These are phyloP conservation scores for Schrankia costaestrigalis DNA, from an alignment of 2,888 invertebrate genomes.

Conservation along the genomic window DNA sequence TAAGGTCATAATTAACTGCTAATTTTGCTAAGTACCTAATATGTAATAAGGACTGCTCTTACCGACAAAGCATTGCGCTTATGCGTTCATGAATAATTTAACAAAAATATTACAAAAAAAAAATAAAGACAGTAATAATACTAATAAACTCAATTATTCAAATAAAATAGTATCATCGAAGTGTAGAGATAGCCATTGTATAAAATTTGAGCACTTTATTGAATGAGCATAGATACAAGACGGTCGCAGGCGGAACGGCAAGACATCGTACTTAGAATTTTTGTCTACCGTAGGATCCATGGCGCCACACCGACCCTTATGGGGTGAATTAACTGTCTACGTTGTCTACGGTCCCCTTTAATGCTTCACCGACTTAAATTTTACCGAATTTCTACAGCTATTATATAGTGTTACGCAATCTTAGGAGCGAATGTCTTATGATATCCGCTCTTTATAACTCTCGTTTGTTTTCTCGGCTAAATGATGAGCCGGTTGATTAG, in stretches of 20 bases:
- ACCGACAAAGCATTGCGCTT: too few species aligned
- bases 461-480: conserved; percentile 44
- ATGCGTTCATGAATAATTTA: too few species aligned
- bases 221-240: conserved; percentile 29
- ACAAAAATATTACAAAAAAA: too few species aligned
- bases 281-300: conserved; percentile 74
- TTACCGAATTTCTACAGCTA: conserved; percentile 74
- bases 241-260: conserved; percentile 41
- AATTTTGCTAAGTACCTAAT: too few species aligned
- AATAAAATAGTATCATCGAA: too few species aligned
- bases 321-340: conserved; percentile 77
- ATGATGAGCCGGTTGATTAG: conserved; percentile 32
- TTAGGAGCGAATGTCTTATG: conserved; percentile 65
- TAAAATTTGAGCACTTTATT: conserved; percentile 29
- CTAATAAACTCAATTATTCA: too few species aligned
- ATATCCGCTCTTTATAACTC: conserved; percentile 66
- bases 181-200: conserved; percentile 19
- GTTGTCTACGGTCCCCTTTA: conserved; percentile 70
- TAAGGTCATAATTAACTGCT: too few species aligned
- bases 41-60: too few species aligned
- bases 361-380: conserved; percentile 77
- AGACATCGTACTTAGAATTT: conserved; percentile 70
- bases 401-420: conserved; percentile 70
- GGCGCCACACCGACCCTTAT: conserved; percentile 78
- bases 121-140: too few species aligned